Percentiles rank a stretch among this genome's conserved stretches.
These are phyloP conservation scores for Minunthozetes semirufus DNA, from an alignment of 2,888 invertebrate genomes.

Conservation along the genomic window DNA sequence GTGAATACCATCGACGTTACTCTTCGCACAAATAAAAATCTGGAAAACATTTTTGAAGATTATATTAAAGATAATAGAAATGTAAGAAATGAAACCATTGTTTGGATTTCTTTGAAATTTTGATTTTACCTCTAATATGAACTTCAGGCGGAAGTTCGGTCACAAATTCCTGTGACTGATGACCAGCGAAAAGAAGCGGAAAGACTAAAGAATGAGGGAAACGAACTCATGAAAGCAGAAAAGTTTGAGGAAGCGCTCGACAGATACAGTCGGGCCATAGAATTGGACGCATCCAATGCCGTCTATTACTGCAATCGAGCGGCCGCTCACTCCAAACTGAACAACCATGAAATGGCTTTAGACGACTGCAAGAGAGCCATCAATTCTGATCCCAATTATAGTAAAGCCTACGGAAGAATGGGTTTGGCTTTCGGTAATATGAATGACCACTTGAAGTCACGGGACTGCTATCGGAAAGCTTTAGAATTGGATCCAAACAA, in stretches of 20 bases:
- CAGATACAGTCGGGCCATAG: constrained; percentile 67
- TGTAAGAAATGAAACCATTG: constrained; percentile 17
- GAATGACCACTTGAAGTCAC: constrained; percentile 73
- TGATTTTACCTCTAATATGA: no score
- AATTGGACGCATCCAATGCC: constrained; percentile 76
- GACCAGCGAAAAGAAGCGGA: constrained; percentile 61
- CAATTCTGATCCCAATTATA: constrained; percentile 78
- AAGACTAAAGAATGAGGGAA: constrained; percentile 67
- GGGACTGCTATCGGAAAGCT: constrained; percentile 77
- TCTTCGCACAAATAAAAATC: constrained; percentile 47
- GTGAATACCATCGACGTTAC: constrained; percentile 54
- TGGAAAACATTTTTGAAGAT: constrained; percentile 52
- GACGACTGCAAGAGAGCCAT: constrained; percentile 85
- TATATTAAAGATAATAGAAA: constrained; percentile 43
- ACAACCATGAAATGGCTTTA: constrained; percentile 73
- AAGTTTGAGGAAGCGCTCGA: constrained; percentile 56
- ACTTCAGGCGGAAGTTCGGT: not conserved
- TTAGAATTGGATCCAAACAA: constrained; percentile 85
- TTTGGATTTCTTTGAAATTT: not conserved
- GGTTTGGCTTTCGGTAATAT: constrained; percentile 78
- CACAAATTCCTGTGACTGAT: constrained; percentile 34
- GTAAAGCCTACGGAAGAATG: constrained; percentile 88
- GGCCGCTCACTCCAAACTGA: constrained; percentile 84
- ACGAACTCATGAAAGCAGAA: constrained; percentile 71
- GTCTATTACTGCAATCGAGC: constrained; percentile 96